Percentiles rank a stretch among this genome's conserved stretches.
These are phyloP conservation scores for Tokudaia muenninki DNA, from an alignment of 2,797 vertebrate species.

Conservation along the genomic window DNA sequence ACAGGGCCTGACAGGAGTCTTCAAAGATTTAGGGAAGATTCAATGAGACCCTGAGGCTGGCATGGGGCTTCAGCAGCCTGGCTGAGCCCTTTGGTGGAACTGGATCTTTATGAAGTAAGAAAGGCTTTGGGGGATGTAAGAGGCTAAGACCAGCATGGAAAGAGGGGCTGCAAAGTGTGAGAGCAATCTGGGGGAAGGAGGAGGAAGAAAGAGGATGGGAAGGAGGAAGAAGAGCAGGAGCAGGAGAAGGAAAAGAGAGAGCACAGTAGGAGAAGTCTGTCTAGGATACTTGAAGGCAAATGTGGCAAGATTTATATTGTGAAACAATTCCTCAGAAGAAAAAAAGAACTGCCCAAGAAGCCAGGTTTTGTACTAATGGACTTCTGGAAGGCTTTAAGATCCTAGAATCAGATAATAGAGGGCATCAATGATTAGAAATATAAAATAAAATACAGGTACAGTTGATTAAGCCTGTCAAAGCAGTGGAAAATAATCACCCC, in stretches of 20 bases:
- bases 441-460: neutral
- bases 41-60: neutral
- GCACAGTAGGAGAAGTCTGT: neutral
- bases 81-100: neutral
- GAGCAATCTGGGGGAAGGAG: neutral
- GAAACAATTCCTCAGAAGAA: neutral
- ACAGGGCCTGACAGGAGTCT: neutral
- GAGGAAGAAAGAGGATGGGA: accelerated
- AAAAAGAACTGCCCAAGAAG: neutral
- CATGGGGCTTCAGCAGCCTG: neutral
- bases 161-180: neutral
- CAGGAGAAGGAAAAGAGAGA: neutral
- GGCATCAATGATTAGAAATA: neutral
- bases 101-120: no score
- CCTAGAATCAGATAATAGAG: neutral
- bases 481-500: neutral
- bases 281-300: neutral
- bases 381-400: neutral
- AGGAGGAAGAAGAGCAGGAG: neutral
- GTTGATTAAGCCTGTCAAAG: neutral
- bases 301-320: neutral
- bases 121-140: neutral
- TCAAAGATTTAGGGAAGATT: neutral
- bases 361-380: neutral
- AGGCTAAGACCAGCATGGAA: neutral